Base-by-base conservation (phyloP, 1,140 invertebrate species). In the Aradophagus sp. region DNA sequence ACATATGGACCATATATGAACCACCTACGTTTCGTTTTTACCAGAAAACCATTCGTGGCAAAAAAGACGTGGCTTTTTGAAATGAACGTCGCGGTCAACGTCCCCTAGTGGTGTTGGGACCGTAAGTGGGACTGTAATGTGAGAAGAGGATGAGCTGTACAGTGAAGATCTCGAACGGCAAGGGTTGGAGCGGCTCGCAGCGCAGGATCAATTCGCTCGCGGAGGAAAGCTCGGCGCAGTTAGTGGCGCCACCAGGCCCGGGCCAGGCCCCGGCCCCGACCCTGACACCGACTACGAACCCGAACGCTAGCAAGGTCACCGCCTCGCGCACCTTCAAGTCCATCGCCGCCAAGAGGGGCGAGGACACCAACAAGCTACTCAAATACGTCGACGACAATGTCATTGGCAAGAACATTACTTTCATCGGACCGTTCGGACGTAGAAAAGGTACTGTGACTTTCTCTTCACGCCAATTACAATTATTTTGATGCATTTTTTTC, bases 361-460 rank as follows among this genome's bases (percentile, higher is more conserved):
- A 92, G 76, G 91, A 93, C 69, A 86, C 88, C 7, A 85, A 84
- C 12, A 92, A 92, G 77, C 81, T 93, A 61, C 86, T 93, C 29
- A 91, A 91, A 77, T 93, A 92, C 79, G 92, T 95, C 55, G 90
- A 92, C 77, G 89, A 93, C 55, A 93, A 92, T 84, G 86, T 95
- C 41, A 91, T 95, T 75, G 93, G 93, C 44, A 93, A 90, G 77
- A 90, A 91, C 72, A 90, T 90, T 63, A 90, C 91, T 5, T 94
- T 94, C 80, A 87, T 90, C 71, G 92, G 93, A 29, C 93, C 93
- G n/a, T 95, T 90, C 78, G 93, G 93, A 66, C 84, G 90, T 31
- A 86, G 93, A 79, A 92, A 93, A 91, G 92, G 93, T 93, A 86
- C 5, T 23, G 4, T 23, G 8, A 23, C 4, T 5, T 23, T 8